Evolutionary conservation across 2,113 vertebrate species (phyloP), one percentile per base, ranked within the genome.

Genomic region (Trogon melanurus): DNA sequence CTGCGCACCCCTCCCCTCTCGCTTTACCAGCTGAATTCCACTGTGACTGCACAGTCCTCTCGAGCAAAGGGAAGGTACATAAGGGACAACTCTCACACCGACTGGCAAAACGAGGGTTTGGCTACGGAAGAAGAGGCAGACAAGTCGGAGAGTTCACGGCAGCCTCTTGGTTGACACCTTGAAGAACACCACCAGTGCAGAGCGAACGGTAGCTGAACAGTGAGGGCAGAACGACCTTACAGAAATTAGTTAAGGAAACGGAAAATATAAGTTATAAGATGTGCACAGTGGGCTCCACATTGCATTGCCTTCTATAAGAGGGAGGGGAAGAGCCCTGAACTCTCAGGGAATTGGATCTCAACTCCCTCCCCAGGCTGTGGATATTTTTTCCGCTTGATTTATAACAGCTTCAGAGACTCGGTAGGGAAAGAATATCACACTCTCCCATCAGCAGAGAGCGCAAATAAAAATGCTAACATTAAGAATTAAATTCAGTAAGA

Each of bases 371-470:
- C 32, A 10, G 17, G 47, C 79, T 54, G 17, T 10, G 56, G 62
- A 9, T 73, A 45, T 64, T 88, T 93, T 56, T 94, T 79, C 82
- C 90, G 90, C 79, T 71, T 71, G 57, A 71, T 78, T 86, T 93
- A 6, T 34, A 88, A 73, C 21, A 44, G 44, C 75, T 89, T 83
- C 57, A 75, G 86, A 81, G 48, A 83, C 29, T 12, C 0, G 3
- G 19, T 9, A 87, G 73, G 83, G 83, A 34, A 78, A 72, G 80
- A 45, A n/a, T 61, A 92, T 81, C 69, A 45, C 62, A 20, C 65
- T 75, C 51, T 9, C 21, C 79, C 93, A 45, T 71, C 86, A 95
- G 92, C 90, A 91, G 85, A 92, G 69, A 82, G 78, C 85, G 84
- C 85, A 80, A 32, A 80, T 5, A 93, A 85, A 86, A 87, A 70